Evolutionary conservation across 2,797 vertebrate genomes (phyloP), one percentile per base, ranked within the genome.

Genomic region (Pangasius djambal): DNA sequence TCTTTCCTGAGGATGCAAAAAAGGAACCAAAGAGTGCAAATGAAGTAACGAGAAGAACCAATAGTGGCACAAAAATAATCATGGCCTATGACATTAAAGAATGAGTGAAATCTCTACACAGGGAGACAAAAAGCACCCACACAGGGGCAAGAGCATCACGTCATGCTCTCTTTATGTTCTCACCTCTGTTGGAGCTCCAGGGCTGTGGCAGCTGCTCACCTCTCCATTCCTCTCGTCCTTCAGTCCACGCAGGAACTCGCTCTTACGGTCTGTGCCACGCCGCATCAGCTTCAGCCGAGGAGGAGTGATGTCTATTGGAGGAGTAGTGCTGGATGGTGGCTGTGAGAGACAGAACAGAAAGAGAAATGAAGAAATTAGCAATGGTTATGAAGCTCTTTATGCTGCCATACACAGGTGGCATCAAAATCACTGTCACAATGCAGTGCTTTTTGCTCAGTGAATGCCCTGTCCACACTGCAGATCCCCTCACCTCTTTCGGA

Each of bases 221-320:
- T 99, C 98, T 89, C 97, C 97, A 0, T 98, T 98, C 89, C 97
- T 96, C 91, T 98, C 98, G 86, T 99, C 98, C 93, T 99, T 99
- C 92, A 99, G 95, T 88, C 98, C 94, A 93, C 98, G 97, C 93
- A 99, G 95, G 93, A 99, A 99, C 92, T 99, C 98, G 0, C 98
- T 99, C 95, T 99, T 99, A 81, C 97, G 97, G 94, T 99, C 98
- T 0, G 98, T 97, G 94, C 97, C 96, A 12, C 98, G 98, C 13
- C 98, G 97, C 96, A 98, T 99, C 95, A 99, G 95, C 94, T 98
- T 99, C n/a, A 99, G 95, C 92, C 98, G 97, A 12, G 98, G 97
- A 34, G 98, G 97, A 91, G 95, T 97, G 88, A 99, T 98, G 96
- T 99, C 99, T 78, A 99, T 97, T 65, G 98, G 98, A 94, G 99